Evolutionary conservation across 2,797 vertebrate species (phyloP).

Genomic region (Bradypodion pumilum): DNA sequence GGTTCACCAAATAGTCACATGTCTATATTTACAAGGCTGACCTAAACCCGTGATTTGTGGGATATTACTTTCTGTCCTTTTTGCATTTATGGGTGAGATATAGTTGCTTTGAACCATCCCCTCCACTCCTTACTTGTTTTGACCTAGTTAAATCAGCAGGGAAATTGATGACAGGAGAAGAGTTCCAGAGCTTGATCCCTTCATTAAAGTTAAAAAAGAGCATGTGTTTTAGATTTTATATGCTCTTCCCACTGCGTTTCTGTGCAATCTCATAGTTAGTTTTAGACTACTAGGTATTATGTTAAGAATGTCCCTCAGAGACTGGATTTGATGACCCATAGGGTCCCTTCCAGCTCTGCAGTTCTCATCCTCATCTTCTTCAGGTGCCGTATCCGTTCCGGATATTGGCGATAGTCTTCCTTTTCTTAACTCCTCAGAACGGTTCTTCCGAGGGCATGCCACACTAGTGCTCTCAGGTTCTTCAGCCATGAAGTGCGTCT

Average conservation of each 20-base stretch:
- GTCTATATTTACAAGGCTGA: background rate
- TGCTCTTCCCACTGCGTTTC: background rate
- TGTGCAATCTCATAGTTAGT: background rate
- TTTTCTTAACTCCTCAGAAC: too few species aligned
- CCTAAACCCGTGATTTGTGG: background rate
- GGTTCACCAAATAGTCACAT: background rate
- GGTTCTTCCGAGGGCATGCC: too few species aligned
- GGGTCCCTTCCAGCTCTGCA: too few species aligned
- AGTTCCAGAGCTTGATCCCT: background rate
- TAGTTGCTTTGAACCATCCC: background rate
- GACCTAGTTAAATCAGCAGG: background rate
- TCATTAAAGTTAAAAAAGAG: background rate
- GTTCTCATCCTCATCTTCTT: too few species aligned
- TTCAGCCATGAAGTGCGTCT: too few species aligned
- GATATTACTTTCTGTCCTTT: background rate
- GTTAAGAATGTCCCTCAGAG: too few species aligned
- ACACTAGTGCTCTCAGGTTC: too few species aligned
- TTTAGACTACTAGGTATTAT: background rate
- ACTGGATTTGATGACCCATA: too few species aligned
- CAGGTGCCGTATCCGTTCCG: too few species aligned
- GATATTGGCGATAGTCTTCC: too few species aligned
- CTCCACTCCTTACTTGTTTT: background rate
- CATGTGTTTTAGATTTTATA: background rate
- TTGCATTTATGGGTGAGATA: too few species aligned
- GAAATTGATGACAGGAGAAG: background rate